These are phyloP conservation scores for Tetragonula clypearis DNA, from an alignment of 1,140 invertebrate genomes.

Conservation along the genomic window DNA sequence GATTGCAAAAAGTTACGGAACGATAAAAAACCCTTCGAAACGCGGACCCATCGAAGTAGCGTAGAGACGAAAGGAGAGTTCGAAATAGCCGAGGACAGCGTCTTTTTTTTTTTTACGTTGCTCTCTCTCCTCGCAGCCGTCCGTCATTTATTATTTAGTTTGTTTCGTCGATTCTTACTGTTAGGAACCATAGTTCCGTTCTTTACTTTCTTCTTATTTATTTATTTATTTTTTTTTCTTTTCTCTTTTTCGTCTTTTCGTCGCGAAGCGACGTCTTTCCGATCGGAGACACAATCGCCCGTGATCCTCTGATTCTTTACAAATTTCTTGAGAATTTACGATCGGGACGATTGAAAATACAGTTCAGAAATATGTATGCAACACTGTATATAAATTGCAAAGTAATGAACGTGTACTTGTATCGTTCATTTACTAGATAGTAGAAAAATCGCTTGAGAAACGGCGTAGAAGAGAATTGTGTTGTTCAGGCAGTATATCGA, in stretches of 20 bases:
- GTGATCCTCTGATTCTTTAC: not conserved
- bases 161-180: not conserved
- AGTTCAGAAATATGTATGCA: not conserved
- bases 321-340: not conserved
- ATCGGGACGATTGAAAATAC: constrained; percentile 4
- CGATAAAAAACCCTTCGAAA: constrained; percentile 41
- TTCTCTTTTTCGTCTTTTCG: too few species aligned
- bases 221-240: not conserved
- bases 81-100: constrained; percentile 3
- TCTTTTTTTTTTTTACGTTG: not conserved
- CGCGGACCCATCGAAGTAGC: constrained; percentile 21
- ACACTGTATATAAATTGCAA: too few species aligned
- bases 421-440: too few species aligned
- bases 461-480: too few species aligned
- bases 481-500: not conserved
- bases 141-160: not conserved
- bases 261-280: not conserved
- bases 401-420: too few species aligned
- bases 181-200: not conserved
- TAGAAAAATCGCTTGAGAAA: too few species aligned
- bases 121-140: not conserved
- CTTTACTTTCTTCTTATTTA: not conserved
- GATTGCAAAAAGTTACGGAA: constrained; percentile 40
- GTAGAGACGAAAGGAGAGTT: constrained; percentile 38
- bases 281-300: not conserved